Percentiles rank a stretch among this genome's conserved stretches.
phyloP scores from a whole-genome alignment of 1,140 invertebrate genomes.

The Caenorhabditis brenneri region DNA sequence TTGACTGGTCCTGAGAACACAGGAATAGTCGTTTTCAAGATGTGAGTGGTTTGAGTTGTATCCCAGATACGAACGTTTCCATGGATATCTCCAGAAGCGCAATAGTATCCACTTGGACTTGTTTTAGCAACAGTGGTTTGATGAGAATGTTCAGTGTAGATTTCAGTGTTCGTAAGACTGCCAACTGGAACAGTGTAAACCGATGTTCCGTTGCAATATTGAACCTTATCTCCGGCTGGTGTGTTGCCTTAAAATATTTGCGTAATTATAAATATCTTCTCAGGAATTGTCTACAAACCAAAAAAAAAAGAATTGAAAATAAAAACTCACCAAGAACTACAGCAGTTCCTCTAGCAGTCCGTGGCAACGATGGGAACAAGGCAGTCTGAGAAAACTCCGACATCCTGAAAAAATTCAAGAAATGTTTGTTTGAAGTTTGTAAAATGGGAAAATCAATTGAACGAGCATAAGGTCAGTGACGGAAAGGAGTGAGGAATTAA shows the following conservation, averaged over 20 bases:
- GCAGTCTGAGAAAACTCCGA: conserved; percentile 22
- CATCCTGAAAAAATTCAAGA: not conserved
- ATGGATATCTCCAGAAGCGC: conserved; percentile 91
- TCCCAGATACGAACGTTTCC: conserved; percentile 99
- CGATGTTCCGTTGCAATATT: conserved; percentile 30
- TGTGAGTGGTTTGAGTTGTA: conserved; percentile 95
- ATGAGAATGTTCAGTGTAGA: conserved; percentile 95
- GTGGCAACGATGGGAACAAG: conserved; percentile 6
- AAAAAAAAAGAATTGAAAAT: not conserved
- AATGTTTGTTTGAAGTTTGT: not conserved
- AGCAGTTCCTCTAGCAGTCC: conserved; percentile 16
- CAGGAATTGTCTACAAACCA: too few species aligned
- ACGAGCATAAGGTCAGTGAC: not conserved
- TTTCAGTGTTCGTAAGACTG: conserved; percentile 75
- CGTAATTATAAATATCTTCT: not conserved
- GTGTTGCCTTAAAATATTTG: not conserved
- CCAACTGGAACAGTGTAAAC: conserved; percentile 2
- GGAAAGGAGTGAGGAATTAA: not conserved
- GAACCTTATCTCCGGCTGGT: not conserved
- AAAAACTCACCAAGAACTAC: not conserved
- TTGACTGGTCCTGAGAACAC: conserved; percentile 92
- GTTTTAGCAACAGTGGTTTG: conserved; percentile 95
- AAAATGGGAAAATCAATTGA: not conserved
- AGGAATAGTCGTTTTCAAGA: conserved; percentile 87
- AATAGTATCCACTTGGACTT: conserved; percentile 85